Evolutionary conservation across 2,113 vertebrate genomes (phyloP), one percentile per base, ranked within the genome.

Genomic region (Sinocyclocheilus grahami): DNA sequence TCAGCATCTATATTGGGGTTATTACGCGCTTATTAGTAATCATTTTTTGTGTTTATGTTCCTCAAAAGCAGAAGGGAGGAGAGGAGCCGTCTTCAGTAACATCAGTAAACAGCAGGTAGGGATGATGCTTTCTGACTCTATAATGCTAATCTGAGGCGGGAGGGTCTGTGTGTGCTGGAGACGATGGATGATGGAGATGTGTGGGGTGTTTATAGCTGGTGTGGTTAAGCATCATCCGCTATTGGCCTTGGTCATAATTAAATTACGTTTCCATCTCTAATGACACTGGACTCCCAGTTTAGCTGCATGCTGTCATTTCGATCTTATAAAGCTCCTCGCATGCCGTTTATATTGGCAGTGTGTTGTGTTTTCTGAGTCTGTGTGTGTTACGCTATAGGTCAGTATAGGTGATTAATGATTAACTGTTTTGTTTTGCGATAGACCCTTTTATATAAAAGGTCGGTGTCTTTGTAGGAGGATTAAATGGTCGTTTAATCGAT

Each of bases 91-190:
- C 46, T 71, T 16, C 80, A 65, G 37, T 42, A 81, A 27, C 78
- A 65, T 16, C 78, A 65, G 20, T 82, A 82, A 82, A 71, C 81
- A 82, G 81, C 81, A 82, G 81, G 81, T 82, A 82, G 16, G 42
- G 20, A 53, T 33, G 81, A 82, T 82, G 81, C 63, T 82, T 65
- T 42, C 60, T 20, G 79, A 7, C 2, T 1, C 14, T 9, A 10
- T 69, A 69, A 53, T 33, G 46, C 16, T 22, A n/a, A 46, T 71
- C 14, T 51, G 24, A 48, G 33, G 63, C 8, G 8, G 18, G 46
- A 33, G 53, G 62, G 1, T 82, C 63, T 48, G n/a, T 27, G 1
- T 53, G 1, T 33, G 10, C 3, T 8, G 42, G 16, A 67, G 24
- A 24, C 14, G n/a, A 24, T 69, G 42, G 39, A 30, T 69, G 80